These are phyloP conservation scores for Drosophila seguyi DNA, from an alignment of 1,140 invertebrate genomes.

Conservation along the genomic window DNA sequence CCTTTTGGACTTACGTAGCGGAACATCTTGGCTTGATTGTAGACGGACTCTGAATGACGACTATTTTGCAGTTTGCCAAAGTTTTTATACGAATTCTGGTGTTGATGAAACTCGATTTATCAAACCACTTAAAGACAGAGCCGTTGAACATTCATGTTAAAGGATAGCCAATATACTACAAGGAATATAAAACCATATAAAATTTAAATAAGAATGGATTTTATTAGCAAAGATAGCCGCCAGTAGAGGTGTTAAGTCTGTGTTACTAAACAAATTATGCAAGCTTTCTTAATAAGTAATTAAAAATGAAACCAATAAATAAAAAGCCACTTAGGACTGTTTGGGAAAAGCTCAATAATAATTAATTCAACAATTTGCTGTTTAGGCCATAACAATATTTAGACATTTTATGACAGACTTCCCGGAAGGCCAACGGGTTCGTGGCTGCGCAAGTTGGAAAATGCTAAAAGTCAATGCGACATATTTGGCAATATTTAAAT, in stretches of 20 bases:
- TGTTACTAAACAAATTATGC: constrained; percentile 1
- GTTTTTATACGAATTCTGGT: constrained; percentile 70
- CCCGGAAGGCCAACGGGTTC: constrained; percentile 51
- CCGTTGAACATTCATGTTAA: constrained; percentile 7
- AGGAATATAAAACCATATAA: neutral
- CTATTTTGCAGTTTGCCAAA: constrained; percentile 34
- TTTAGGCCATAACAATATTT: constrained; percentile 26
- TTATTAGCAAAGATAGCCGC: neutral
- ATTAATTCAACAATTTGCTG: constrained; percentile 24
- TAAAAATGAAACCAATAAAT: constrained; percentile 24
- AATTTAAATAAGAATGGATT: constrained; percentile 7
- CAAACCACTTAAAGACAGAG: constrained; percentile 35
- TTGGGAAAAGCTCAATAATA: constrained; percentile 33
- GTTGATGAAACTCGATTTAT: constrained; percentile 37
- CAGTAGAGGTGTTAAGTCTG: neutral
- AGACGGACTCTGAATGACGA: constrained; percentile 57
- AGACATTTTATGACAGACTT: constrained; percentile 25
- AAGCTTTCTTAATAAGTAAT: constrained; percentile 12
- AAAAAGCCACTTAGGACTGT: neutral
- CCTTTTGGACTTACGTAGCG: constrained; percentile 67
- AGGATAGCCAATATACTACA: neutral
- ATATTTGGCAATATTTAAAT: constrained; percentile 41
- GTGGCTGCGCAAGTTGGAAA: constrained; percentile 6
- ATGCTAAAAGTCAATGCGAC: constrained; percentile 45
- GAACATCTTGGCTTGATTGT: constrained; percentile 64